Evolutionary conservation across 2,888 invertebrate genomes (phyloP).

Genomic region (Lithophane ornitopus): DNA sequence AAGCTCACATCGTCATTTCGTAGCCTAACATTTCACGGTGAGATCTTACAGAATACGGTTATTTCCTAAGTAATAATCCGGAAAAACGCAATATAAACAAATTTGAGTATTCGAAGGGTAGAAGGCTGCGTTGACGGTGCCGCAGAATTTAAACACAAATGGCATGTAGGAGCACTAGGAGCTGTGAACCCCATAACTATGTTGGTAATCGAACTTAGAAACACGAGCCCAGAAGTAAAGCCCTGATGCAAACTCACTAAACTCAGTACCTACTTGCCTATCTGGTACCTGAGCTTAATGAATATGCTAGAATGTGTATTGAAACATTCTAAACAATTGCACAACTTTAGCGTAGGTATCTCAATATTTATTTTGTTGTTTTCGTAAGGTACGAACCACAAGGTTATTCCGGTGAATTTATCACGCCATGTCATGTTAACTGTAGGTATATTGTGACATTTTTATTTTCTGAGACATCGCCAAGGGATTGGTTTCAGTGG

Average conservation of each 20-base stretch:
- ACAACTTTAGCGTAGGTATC: conserved; percentile 8
- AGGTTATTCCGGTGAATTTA: conserved; percentile 39
- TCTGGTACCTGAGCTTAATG: too few relatives aligned
- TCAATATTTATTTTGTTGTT: conserved; percentile 47
- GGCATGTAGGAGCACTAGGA: not conserved
- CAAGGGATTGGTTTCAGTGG: not conserved
- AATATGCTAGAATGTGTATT: conserved; percentile 28
- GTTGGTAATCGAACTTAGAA: not conserved
- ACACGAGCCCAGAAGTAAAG: not conserved
- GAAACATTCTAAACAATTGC: conserved; percentile 17
- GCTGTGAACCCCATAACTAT: not conserved
- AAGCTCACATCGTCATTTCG: too few relatives aligned
- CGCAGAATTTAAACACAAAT: not conserved
- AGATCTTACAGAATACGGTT: not conserved
- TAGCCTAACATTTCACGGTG: too few relatives aligned
- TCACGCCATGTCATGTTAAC: conserved; percentile 4
- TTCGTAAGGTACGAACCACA: conserved; percentile 34
- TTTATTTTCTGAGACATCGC: conserved; percentile 26
- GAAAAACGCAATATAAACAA: not conserved
- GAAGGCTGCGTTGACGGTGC: not conserved
- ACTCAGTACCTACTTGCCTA: not conserved
- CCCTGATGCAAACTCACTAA: not conserved
- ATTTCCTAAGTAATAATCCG: not conserved
- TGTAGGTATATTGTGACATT: conserved; percentile 11
- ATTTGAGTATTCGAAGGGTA: not conserved